Base-by-base conservation (phyloP, 2,888 invertebrate genomes). In the Nymphalis polychloros region DNA sequence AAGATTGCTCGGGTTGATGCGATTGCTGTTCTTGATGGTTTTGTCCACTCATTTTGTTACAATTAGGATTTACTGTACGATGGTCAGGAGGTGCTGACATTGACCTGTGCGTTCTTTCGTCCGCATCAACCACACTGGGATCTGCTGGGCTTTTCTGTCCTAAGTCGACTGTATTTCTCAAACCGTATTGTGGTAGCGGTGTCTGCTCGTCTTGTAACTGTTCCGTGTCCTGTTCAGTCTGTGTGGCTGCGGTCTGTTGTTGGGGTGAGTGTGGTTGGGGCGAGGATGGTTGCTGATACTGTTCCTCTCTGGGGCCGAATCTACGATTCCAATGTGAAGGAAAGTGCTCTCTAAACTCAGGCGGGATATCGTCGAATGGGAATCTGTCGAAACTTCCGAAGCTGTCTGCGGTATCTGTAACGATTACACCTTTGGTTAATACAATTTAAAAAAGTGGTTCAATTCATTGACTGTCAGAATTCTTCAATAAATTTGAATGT, bases 61-160 rank as follows among this genome's bases (percentile, higher is more conserved):
- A 75, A 65, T 77, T 77, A 72, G 84, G 81, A 72, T 83, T 81
- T 64, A 78, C 78, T 72, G 84, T 79, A 70, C 90, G 86, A 75
- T 87, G 93, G 81, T 94, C 95, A 64, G 96, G 96, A 46, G 97
- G 97, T 41, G 97, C 97, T 75, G 97, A 97, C 94, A 96, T 95
- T 64, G 96, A 96, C 81, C 97, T 93, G 76, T 95, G 95, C 67
- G 93, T 93, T 74, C 96, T 93, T 82, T 93, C 94, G 73, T 93
- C 94, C 53, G 92, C 93, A 86, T 92, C 90, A 80, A 90, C 89
- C 78, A 89, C 72, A 77, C 90, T 88, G 50, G 91, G 87, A 78
- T 93, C 94, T 52, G 92, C 92, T 78, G 94, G 90, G 76, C 93
- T 93, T 80, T 94, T 94, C 75, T 96, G 95, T 62, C 96, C 96